Evolutionary conservation across 2,797 vertebrate species (phyloP), one percentile per base, ranked within the genome.

Genomic region (Malurus splendens): DNA sequence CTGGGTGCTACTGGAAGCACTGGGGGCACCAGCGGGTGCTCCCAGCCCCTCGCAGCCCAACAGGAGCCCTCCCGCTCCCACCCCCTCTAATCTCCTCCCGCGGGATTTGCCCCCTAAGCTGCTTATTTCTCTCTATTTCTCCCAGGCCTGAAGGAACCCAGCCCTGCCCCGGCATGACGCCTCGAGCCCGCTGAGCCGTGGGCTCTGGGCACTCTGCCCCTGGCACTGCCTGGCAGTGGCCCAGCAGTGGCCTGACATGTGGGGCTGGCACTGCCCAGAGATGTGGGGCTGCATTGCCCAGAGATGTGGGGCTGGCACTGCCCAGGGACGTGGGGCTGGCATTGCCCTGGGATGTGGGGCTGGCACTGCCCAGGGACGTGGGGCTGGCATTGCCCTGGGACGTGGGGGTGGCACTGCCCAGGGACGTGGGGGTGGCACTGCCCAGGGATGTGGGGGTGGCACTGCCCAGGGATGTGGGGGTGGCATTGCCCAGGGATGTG

Each of bases 91-190:
- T 92, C 90, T 47, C 68, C 81, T 86, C 83, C 78, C 0, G 5
- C 0, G 3, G 92, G 87, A 90, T 93, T 93, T 90, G 42, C 39
- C 93, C 90, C 88, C 50, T 95, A 93, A 95, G 91, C 94, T 93
- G 61, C 81, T 95, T 94, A 95, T 91, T 95, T 92, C 87, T 95
- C 93, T 94, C 93, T 94, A 38, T 94, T 93, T 95, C 93, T 90
- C 72, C 65, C 23, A 70, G 75, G 72, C 83, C 75, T 54, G 75
- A 89, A 86, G 0, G 17, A 70, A 81, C 90, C 71, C 77, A 92
- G 12, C 91, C 44, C 48, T 66, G 62, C 82, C 82, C 64, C 2
- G 0, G 71, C 1, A 8, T 13, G 1, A 81, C 17, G 23, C 86
- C 81, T 84, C 12, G 2, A 6, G 7, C 50, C 59, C 0, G 4